These are phyloP conservation scores for Sphyrna mokarran DNA, from an alignment of 2,113 vertebrate genomes.

Conservation along the genomic window DNA sequence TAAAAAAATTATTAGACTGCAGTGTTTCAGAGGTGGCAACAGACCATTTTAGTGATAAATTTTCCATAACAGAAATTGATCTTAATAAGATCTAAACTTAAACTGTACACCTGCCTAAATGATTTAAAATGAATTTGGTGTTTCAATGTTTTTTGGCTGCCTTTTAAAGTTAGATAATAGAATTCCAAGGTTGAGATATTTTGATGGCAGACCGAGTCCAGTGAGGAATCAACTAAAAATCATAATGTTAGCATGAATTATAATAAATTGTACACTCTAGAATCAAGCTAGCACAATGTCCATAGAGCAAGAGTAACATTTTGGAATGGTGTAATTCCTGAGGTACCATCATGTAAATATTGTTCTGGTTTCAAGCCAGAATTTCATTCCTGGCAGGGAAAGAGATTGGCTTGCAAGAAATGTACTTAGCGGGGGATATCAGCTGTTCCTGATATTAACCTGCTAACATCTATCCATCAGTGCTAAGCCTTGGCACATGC, in stretches of 20 bases:
- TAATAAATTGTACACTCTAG: background rate
- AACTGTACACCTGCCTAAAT: background rate
- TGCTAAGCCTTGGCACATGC: conserved; percentile 9
- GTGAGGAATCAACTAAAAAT: background rate
- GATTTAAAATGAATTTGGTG: background rate
- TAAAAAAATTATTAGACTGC: background rate
- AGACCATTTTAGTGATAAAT: background rate
- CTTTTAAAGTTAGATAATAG: background rate
- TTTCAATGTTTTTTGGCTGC: background rate
- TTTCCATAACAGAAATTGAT: background rate
- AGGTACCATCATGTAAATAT: background rate
- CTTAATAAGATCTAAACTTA: background rate
- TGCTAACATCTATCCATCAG: conserved; percentile 29
- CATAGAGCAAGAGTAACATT: background rate
- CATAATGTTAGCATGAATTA: background rate
- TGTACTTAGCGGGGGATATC: background rate
- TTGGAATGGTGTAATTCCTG: background rate
- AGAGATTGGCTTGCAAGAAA: background rate
- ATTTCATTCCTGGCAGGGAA: background rate
- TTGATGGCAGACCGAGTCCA: background rate
- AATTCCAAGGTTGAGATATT: background rate
- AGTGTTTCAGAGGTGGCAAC: background rate
- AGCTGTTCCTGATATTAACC: conserved; percentile 10
- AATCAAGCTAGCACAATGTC: background rate
- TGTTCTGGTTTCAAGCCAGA: conserved; percentile 16